Base-by-base conservation (phyloP, 2,113 vertebrate genomes). In the Archocentrus centrarchus region DNA sequence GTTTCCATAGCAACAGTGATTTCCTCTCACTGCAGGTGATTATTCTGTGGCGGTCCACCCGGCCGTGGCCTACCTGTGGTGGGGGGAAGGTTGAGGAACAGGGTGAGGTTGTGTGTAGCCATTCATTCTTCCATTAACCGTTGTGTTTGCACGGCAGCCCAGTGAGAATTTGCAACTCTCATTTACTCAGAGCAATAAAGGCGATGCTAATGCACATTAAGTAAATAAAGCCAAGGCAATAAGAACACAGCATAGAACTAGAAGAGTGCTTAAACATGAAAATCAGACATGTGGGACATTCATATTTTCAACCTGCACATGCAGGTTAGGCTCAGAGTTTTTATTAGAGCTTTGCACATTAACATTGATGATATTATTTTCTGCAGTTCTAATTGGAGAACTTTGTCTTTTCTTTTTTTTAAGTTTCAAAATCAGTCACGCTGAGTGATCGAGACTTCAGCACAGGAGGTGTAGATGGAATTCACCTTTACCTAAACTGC, bases 1-100 rank as follows among this genome's bases (percentile, higher is more conserved):
- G 91, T 93, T 92, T 88, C 91, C 91, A 93, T 91, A 75, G 92
- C 82, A 94, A 94, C 93, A 82, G 85, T 81, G 75, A 80, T 89
- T 84, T 82, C 79, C 86, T 61, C 41, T 83, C 76, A 61, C 76
- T 58, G 85, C 35, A 89, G 88, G 89, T 91, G 80, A 92, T 91
- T 70, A 68, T 86, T 89, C 55, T 79, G 79, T 70, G 64, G 86
- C 79, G 84, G 92, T 90, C 89, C 79, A 62, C 22, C 44, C 10
- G 35, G 84, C 80, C 22, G 1, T 85, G 59, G 88, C 76, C 57
- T 80, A 87, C 86, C 89, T 86, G 83, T 59, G 57, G 39, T 77
- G 27, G 41, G 5, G 55, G 58, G 22, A 77, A 84, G 89, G 57
- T 11, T 66, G 55, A 53, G 55, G 61, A 57, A 50, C 18, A 15